These are phyloP conservation scores for Sylvia atricapilla DNA, from an alignment of 2,113 vertebrate species.

Conservation along the genomic window DNA sequence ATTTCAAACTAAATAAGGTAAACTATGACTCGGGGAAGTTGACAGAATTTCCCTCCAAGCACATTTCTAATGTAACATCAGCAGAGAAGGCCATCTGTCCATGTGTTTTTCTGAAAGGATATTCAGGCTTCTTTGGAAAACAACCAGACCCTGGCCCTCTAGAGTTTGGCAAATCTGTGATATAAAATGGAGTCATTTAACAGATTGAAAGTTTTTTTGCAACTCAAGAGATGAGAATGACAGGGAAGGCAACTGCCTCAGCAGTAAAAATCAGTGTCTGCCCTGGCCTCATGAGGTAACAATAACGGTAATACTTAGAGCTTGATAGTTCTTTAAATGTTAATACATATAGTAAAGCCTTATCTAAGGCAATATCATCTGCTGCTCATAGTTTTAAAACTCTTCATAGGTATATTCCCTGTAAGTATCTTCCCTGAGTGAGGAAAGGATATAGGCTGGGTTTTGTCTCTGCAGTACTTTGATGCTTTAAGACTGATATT, in stretches of 20 bases:
- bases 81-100: constrained; percentile 42
- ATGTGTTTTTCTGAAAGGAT: background rate
- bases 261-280: background rate
- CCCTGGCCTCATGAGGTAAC: background rate
- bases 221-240: background rate
- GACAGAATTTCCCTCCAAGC: constrained; percentile 34
- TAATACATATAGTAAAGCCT: background rate
- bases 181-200: background rate
- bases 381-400: background rate
- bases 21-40: background rate
- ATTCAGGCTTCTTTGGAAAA: constrained; percentile 11
- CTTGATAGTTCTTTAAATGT: background rate
- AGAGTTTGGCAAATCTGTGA: background rate
- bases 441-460: background rate
- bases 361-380: background rate
- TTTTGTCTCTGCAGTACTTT: background rate
- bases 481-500: background rate
- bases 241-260: background rate
- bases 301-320: background rate
- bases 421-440: background rate
- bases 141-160: background rate
- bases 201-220: background rate
- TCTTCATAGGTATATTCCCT: background rate
- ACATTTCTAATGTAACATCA: background rate
- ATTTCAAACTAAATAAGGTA: constrained; percentile 13